phyloP scores from a whole-genome alignment of 2,888 invertebrate species.

The Epirrhoe alternata region DNA sequence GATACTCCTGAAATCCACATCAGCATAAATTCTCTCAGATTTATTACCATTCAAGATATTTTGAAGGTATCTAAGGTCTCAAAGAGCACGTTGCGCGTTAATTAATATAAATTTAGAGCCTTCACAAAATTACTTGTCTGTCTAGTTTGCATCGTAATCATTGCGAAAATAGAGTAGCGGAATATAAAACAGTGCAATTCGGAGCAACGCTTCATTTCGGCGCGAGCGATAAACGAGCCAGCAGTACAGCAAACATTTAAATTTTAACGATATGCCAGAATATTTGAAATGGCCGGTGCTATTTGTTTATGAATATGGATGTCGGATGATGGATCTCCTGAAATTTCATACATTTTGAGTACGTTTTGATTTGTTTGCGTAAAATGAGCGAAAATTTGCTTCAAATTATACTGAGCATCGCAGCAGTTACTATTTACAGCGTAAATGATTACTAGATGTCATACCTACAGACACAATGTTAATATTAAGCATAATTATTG shows the following conservation, averaged over 20 bases:
- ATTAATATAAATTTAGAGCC: not conserved
- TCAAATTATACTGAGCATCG: not conserved
- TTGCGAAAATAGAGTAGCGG: conserved; percentile 4
- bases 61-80: too few species aligned
- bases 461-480: not conserved
- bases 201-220: conserved; percentile 9
- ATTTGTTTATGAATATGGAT: conserved; percentile 32
- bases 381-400: not conserved
- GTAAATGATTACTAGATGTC: not conserved
- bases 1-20: too few species aligned
- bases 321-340: conserved; percentile 25
- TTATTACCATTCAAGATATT: too few species aligned
- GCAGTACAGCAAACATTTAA: conserved; percentile 13
- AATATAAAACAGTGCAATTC: conserved; percentile 12
- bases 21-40: too few species aligned
- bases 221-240: conserved; percentile 19
- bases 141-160: not conserved
- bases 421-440: not conserved
- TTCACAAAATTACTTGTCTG: not conserved
- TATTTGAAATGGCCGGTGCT: conserved; percentile 20
- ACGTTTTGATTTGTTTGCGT: conserved; percentile 20
- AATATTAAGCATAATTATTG: not conserved
- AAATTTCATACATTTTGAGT: conserved; percentile 29
- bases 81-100: not conserved
- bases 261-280: conserved; percentile 35